Percentiles rank a stretch among this genome's conserved stretches.
Conservation (phyloP, 2,888 invertebrate genomes). For the Pyrgus malvae region DNA sequence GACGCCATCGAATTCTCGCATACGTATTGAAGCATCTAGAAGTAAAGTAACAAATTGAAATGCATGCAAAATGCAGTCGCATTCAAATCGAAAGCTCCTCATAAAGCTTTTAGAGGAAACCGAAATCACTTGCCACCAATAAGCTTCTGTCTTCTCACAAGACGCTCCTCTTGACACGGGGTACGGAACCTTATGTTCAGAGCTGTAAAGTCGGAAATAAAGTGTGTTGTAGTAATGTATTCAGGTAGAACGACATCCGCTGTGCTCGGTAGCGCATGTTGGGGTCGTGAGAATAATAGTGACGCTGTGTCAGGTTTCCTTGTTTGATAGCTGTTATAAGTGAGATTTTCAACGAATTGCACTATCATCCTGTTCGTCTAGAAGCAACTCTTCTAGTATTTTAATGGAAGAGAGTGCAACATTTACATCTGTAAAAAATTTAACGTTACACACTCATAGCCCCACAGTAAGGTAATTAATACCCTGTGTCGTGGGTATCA, state of each 20-base stretch:
- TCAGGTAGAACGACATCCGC: background rate
- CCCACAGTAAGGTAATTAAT: no score
- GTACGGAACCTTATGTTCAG: background rate
- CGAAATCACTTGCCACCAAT: conserved; percentile 21
- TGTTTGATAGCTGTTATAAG: no score
- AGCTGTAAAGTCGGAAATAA: background rate
- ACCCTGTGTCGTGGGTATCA: no score
- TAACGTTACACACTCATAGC: no score
- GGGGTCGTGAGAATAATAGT: no score
- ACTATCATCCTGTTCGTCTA: no score
- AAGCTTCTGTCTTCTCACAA: conserved; percentile 8
- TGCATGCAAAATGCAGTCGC: conserved; percentile 1
- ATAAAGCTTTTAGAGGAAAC: conserved; percentile 18
- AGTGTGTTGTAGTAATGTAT: background rate
- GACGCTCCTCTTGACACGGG: background rate
- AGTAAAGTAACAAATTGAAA: conserved; percentile 8
- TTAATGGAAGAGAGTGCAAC: no score
- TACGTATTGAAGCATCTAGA: background rate
- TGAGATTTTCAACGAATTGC: no score
- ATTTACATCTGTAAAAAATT: no score
- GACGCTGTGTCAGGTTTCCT: no score
- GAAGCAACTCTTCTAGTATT: no score
- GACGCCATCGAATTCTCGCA: no score
- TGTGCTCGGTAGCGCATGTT: background rate
- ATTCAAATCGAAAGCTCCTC: conserved; percentile 7